Evolutionary conservation across 2,888 invertebrate species (phyloP).

Genomic region (Petrolisthes cinctipes): DNA sequence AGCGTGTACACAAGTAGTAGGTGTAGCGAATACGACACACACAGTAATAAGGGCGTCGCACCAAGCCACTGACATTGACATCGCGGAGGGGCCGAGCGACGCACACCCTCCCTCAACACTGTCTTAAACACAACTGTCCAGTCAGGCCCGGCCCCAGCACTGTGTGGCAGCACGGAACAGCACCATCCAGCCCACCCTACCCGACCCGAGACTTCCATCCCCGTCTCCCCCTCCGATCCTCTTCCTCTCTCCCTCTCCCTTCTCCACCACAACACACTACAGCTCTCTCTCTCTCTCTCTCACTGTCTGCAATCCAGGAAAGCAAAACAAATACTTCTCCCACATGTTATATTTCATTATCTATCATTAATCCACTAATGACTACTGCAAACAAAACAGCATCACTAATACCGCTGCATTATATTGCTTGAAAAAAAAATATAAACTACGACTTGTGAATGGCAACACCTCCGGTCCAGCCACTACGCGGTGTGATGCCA

Average conservation of each 20-base stretch:
- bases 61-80: conserved; percentile 42
- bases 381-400: too few relatives aligned
- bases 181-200: background rate
- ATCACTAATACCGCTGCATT: too few relatives aligned
- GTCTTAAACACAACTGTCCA: conserved; percentile 40
- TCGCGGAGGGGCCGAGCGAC: conserved; percentile 14
- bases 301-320: too few relatives aligned
- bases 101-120: conserved; percentile 38
- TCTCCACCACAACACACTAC: conserved; percentile 5
- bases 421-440: too few relatives aligned
- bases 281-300: background rate
- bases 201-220: background rate
- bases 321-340: too few relatives aligned
- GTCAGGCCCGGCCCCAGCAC: background rate
- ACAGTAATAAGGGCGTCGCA: conserved; percentile 43
- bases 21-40: background rate
- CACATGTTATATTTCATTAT: too few relatives aligned
- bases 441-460: background rate
- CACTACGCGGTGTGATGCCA: conserved; percentile 41
- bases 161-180: background rate
- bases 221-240: background rate
- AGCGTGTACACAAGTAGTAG: background rate
- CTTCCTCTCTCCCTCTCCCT: background rate
- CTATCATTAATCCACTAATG: too few relatives aligned
- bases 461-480: conserved; percentile 35